A percentile compares a stretch with the other conserved stretches of the same genome.
Evolutionary conservation across 1,140 invertebrate species (phyloP).

Genomic region (Drosophila biarmipes): DNA sequence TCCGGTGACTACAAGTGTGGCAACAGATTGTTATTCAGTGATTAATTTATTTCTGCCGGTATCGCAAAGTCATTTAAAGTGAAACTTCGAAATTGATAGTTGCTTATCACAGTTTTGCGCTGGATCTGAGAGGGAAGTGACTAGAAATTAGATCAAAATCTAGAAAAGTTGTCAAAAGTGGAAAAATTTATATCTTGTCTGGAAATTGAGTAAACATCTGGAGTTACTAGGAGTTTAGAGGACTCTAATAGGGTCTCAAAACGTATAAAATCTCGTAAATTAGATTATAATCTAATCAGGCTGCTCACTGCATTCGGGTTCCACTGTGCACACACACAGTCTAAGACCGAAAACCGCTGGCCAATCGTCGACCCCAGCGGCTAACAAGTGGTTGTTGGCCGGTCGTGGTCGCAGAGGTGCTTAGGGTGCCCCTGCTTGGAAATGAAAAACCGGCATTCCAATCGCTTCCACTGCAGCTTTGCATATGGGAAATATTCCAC

Average conservation of each 20-base stretch:
- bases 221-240: too few relatives aligned
- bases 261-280: neutral
- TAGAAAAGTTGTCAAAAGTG: too few relatives aligned
- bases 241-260: too few relatives aligned
- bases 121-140: too few relatives aligned
- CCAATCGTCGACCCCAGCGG: constrained; percentile 12
- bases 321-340: constrained; percentile 10
- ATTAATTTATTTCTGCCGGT: constrained; percentile 29
- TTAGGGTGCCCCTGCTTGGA: constrained; percentile 11
- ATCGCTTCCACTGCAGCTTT: constrained; percentile 11
- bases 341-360: neutral
- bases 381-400: constrained; percentile 43
- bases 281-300: too few relatives aligned
- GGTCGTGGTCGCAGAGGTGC: constrained; percentile 11
- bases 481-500: constrained; percentile 5
- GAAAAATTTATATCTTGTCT: too few relatives aligned
- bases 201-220: too few relatives aligned
- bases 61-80: constrained; percentile 6
- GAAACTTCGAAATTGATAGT: neutral
- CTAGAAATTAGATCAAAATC: too few relatives aligned
- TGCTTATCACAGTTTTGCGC: neutral
- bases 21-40: constrained; percentile 21
- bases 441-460: constrained; percentile 29
- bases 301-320: neutral
- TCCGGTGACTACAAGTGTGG: constrained; percentile 13